Percentiles rank a stretch among this genome's conserved stretches.
Evolutionary conservation across 2,888 invertebrate genomes (phyloP).

Genomic region (Psylliodes chrysocephalus): DNA sequence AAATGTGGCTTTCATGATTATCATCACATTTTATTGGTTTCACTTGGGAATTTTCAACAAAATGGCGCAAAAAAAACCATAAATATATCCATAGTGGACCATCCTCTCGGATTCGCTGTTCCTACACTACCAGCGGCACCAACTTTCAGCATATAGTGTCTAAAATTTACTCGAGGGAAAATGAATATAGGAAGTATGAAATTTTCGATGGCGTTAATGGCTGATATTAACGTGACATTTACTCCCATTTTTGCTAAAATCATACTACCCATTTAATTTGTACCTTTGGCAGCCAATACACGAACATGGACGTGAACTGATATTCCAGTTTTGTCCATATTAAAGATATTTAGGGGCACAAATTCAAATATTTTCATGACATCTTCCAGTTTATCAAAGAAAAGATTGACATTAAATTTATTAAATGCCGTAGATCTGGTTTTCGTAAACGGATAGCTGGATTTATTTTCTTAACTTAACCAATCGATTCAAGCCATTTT

Average conservation of each 20-base stretch:
- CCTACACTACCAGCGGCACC: constrained; percentile 43
- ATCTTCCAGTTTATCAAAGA: constrained; percentile 39
- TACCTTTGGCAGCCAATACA: constrained; percentile 49
- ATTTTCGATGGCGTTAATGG: constrained; percentile 47
- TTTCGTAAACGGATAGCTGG: constrained; percentile 47
- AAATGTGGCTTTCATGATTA: constrained; percentile 57
- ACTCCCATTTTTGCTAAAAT: constrained; percentile 45
- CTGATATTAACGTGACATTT: constrained; percentile 45
- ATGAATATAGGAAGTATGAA: too few relatives aligned
- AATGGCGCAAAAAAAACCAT: constrained; percentile 37
- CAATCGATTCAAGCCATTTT: constrained; percentile 41
- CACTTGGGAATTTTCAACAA: constrained; percentile 44
- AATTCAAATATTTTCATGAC: constrained; percentile 14
- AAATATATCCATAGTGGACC: constrained; percentile 48
- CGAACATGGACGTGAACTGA: constrained; percentile 51
- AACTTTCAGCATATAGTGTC: constrained; percentile 43
- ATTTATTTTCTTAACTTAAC: constrained; percentile 39
- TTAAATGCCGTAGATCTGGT: constrained; percentile 49
- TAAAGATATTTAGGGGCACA: constrained; percentile 45
- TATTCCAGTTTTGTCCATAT: constrained; percentile 51
- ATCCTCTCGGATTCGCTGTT: constrained; percentile 48
- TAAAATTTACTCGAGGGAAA: constrained; percentile 49
- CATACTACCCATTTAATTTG: constrained; percentile 49
- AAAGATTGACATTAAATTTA: constrained; percentile 41
- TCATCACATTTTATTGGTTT: constrained; percentile 45